These are phyloP conservation scores for Stegana nigrithorax DNA, from an alignment of 2,888 invertebrate species.

Conservation along the genomic window DNA sequence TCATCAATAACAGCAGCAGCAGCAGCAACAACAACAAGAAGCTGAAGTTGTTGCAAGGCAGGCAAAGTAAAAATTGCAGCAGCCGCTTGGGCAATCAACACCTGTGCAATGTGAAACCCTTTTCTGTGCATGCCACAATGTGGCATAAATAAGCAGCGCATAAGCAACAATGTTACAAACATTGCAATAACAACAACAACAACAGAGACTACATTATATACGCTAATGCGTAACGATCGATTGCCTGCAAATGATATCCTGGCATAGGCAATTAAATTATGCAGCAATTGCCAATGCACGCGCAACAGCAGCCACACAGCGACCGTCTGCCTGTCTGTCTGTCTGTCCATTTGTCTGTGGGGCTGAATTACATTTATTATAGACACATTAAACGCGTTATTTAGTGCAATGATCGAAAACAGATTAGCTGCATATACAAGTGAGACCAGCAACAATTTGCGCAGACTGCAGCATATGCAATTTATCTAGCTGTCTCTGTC, in stretches of 20 bases:
- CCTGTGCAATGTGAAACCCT: slow-evolving; percentile 51
- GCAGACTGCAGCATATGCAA: too few relatives aligned
- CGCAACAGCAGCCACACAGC: slow-evolving; percentile 22
- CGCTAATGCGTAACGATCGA: slow-evolving; percentile 62
- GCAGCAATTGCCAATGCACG: slow-evolving; percentile 24
- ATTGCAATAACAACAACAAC: slow-evolving; percentile 20
- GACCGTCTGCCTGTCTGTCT: background rate
- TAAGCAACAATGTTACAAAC: background rate
- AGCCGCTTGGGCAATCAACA: slow-evolving; percentile 59
- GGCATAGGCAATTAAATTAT: slow-evolving; percentile 45
- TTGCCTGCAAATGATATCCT: slow-evolving; percentile 29
- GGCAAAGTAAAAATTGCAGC: slow-evolving; percentile 21
- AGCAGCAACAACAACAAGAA: slow-evolving; percentile 26
- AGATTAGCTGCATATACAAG: slow-evolving; percentile 52
- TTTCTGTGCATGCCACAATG: slow-evolving; percentile 23
- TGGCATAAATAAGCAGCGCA: slow-evolving; percentile 11
- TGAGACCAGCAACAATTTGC: too few relatives aligned
- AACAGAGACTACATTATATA: slow-evolving; percentile 36
- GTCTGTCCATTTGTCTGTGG: slow-evolving; percentile 8
- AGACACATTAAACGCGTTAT: slow-evolving; percentile 60
- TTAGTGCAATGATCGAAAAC: slow-evolving; percentile 64
- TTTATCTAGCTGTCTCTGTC: too few relatives aligned
- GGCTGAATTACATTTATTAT: slow-evolving; percentile 65
- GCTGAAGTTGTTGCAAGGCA: slow-evolving; percentile 36
- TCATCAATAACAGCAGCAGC: slow-evolving; percentile 31